Evolutionary conservation across 2,888 invertebrate genomes (phyloP).

Genomic region (Azorinus chamasolen): DNA sequence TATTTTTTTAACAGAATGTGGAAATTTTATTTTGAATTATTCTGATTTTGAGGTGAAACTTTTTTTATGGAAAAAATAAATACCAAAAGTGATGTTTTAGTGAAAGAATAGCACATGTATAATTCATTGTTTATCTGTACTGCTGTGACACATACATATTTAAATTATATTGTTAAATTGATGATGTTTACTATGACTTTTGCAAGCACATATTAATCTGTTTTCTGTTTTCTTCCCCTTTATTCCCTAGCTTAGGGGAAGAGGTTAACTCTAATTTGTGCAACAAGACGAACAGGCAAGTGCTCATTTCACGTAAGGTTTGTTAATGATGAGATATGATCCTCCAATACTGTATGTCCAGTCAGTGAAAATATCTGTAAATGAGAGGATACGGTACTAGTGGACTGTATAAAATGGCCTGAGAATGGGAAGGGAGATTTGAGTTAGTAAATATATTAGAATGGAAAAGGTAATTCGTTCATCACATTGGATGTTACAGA

Average conservation of each 20-base stretch:
- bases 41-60: background rate
- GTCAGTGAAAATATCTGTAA: no score
- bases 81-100: background rate
- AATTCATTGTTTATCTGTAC: background rate
- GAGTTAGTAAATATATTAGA: no score
- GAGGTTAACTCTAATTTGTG: conserved; percentile 81
- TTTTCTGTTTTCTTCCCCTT: conserved; percentile 87
- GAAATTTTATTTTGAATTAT: background rate
- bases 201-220: conserved; percentile 71
- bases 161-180: conserved; percentile 1
- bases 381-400: no score
- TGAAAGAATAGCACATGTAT: conserved; percentile 62
- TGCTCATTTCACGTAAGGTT: conserved; percentile 57
- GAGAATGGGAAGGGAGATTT: no score
- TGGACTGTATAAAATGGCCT: no score
- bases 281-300: conserved; percentile 78
- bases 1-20: conserved; percentile 6
- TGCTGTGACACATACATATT: no score
- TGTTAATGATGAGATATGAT: no score
- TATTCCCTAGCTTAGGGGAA: conserved; percentile 87
- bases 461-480: no score
- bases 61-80: background rate
- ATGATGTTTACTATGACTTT: conserved; percentile 6
- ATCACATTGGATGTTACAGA: no score
- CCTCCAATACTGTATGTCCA: no score